phyloP scores from a whole-genome alignment of 2,888 invertebrate species.

The Hanleya hanleyi region DNA sequence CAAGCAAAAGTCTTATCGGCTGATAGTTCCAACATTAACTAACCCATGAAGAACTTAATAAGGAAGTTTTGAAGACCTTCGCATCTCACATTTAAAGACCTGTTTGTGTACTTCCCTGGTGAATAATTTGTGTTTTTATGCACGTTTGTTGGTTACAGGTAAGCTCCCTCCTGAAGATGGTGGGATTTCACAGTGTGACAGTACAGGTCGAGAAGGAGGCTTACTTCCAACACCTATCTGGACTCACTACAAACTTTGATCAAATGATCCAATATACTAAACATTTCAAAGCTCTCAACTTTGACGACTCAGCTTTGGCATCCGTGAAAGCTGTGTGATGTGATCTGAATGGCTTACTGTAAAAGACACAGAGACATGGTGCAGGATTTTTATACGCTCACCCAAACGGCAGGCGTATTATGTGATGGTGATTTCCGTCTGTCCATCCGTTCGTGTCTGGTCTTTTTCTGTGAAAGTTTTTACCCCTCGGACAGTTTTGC shows the following conservation, averaged over 20 bases:
- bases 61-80: background rate
- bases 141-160: constrained; percentile 56
- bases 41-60: no score
- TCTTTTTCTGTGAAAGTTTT: no score
- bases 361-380: no score
- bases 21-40: no score
- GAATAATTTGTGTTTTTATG: background rate
- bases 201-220: constrained; percentile 76
- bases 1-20: no score
- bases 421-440: no score
- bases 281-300: constrained; percentile 16
- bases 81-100: background rate
- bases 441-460: no score
- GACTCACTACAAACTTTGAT: constrained; percentile 66
- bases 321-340: background rate
- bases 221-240: constrained; percentile 74
- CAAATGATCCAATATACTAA: constrained; percentile 46
- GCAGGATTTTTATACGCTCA: no score
- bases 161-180: constrained; percentile 67
- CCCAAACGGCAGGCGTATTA: no score
- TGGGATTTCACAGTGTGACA: constrained; percentile 72
- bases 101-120: background rate
- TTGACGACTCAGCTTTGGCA: background rate
- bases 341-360: no score
- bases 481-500: no score